Conservation (phyloP, 2,797 vertebrate genomes). For the Hippopotamyrus pictus region DNA sequence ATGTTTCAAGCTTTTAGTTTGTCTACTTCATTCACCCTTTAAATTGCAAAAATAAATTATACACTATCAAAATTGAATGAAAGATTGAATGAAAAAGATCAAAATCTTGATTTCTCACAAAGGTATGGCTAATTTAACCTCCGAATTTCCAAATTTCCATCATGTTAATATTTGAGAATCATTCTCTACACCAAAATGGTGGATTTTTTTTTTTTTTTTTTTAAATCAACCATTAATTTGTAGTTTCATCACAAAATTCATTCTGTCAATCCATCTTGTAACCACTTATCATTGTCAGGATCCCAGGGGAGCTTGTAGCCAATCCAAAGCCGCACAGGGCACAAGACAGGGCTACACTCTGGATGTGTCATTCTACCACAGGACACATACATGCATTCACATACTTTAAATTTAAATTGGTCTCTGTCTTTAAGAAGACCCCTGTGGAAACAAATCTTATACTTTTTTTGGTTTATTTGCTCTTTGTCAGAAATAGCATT, state of each 20-base stretch:
- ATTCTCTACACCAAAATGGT: not conserved
- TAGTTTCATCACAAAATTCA: not conserved
- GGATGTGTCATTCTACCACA: not conserved
- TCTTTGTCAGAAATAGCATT: not conserved
- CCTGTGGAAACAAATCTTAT: not conserved
- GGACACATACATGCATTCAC: not conserved
- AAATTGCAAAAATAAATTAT: not conserved
- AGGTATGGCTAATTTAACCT: not conserved
- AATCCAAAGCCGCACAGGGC: not conserved
- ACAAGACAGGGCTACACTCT: not conserved
- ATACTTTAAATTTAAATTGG: not conserved
- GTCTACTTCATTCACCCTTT: not conserved
- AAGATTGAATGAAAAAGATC: not conserved
- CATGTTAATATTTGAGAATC: not conserved
- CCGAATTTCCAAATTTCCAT: not conserved
- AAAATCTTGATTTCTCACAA: not conserved
- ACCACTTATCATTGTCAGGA: not conserved
- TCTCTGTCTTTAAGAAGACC: not conserved
- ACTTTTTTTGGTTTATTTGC: not conserved
- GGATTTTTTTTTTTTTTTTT: no score
- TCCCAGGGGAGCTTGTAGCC: not conserved
- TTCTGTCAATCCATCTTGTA: not conserved
- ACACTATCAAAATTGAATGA: not conserved
- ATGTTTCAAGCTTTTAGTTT: not conserved
- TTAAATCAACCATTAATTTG: not conserved